Evolutionary conservation across 2,113 vertebrate species (phyloP).

Genomic region (Neogobius melanostomus): DNA sequence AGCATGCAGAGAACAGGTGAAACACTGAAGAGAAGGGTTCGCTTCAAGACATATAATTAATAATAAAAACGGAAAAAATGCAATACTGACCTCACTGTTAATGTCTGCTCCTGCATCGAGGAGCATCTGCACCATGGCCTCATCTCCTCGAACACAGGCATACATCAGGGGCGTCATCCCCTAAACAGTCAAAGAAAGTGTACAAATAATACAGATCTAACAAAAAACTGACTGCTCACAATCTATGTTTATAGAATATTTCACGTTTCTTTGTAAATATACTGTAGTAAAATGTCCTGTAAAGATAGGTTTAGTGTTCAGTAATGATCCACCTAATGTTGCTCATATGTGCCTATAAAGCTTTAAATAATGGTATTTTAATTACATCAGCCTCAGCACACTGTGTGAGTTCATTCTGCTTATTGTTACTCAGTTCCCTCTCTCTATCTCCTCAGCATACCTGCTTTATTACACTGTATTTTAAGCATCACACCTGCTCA

Average conservation of each 20-base stretch:
- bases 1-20: conserved; percentile 53
- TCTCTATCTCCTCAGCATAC: not conserved
- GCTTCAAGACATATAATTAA: conserved; percentile 37
- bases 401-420: conserved; percentile 13
- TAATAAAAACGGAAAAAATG: conserved; percentile 15
- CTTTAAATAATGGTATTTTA: conserved; percentile 17
- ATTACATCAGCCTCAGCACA: conserved; percentile 25
- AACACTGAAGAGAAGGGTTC: conserved; percentile 12
- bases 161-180: conserved; percentile 85
- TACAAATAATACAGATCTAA: not conserved
- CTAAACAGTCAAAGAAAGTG: conserved; percentile 44
- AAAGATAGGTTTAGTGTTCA: conserved; percentile 11
- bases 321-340: conserved; percentile 15
- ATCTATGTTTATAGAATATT: too few relatives aligned
- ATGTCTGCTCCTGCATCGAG: conserved; percentile 81
- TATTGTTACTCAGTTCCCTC: conserved; percentile 1
- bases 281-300: too few relatives aligned
- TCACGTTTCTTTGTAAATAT: too few relatives aligned
- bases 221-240: not conserved
- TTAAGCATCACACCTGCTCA: conserved; percentile 70
- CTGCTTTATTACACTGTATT: conserved; percentile 13
- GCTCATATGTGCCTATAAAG: conserved; percentile 34
- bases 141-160: conserved; percentile 79
- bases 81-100: conserved; percentile 78
- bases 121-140: conserved; percentile 84